These are phyloP conservation scores for Gisinianus flammeolus DNA, from an alignment of 2,888 invertebrate genomes.

Conservation along the genomic window DNA sequence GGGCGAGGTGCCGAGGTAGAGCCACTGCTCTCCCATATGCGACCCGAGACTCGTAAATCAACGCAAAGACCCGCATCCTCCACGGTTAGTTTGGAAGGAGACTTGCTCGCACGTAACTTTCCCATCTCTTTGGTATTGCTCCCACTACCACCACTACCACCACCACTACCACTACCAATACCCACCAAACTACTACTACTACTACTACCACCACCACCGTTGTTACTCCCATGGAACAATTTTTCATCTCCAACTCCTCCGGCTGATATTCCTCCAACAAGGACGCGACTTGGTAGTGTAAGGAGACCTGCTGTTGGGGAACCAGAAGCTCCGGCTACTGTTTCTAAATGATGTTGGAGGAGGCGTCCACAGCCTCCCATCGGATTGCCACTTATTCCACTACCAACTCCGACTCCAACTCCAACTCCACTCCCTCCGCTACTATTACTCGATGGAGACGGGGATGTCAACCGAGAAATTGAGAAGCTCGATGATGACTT, in stretches of 20 bases:
- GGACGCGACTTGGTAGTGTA: neutral
- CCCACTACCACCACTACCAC: slow-evolving; percentile 41
- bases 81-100: neutral
- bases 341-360: slow-evolving; percentile 42
- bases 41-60: slow-evolving; percentile 59
- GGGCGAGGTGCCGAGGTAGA: slow-evolving; percentile 55
- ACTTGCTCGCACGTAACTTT: slow-evolving; percentile 19
- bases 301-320: neutral
- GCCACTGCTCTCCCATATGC: slow-evolving; percentile 57
- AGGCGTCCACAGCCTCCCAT: slow-evolving; percentile 33
- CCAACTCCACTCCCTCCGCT: slow-evolving; percentile 46
- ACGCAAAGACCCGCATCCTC: slow-evolving; percentile 55
- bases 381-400: slow-evolving; percentile 29
- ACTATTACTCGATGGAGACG: slow-evolving; percentile 57
- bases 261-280: neutral
- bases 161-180: slow-evolving; percentile 9
- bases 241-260: slow-evolving; percentile 45
- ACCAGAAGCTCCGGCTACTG: slow-evolving; percentile 6
- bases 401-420: slow-evolving; percentile 42
- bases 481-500: slow-evolving; percentile 56
- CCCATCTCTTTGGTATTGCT: slow-evolving; percentile 18
- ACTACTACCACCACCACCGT: neutral
- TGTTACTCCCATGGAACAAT: slow-evolving; percentile 44
- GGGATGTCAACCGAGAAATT: slow-evolving; percentile 59
- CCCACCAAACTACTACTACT: neutral